Conservation (phyloP, 1,140 invertebrate genomes). For the Caenorhabditis tropicalis region DNA sequence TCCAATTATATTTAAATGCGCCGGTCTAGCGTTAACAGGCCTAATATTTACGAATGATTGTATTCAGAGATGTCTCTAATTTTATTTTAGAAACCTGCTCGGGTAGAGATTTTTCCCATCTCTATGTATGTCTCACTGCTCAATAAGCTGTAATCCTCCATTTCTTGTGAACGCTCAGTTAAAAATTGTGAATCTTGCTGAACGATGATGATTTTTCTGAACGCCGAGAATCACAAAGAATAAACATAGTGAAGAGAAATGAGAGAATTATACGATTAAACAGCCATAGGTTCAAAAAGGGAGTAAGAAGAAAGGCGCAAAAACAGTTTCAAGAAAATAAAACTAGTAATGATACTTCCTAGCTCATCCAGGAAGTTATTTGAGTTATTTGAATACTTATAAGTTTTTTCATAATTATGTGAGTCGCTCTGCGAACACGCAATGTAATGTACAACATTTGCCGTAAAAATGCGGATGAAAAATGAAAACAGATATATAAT, state of each 20-base stretch:
- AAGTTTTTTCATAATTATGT: no score
- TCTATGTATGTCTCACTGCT: constrained; percentile 11
- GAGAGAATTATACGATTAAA: background rate
- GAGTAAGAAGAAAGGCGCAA: background rate
- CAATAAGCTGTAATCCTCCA: constrained; percentile 11
- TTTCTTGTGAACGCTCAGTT: background rate
- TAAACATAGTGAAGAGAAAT: background rate
- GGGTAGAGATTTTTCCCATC: background rate
- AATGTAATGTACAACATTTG: no score
- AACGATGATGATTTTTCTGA: background rate
- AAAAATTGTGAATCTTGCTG: background rate
- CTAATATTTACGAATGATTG: no score
- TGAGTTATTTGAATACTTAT: no score
- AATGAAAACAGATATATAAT: no score
- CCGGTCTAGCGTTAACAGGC: no score
- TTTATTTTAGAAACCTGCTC: background rate
- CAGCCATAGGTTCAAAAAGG: background rate
- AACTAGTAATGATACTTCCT: no score
- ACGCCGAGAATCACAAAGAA: background rate
- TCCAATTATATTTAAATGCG: no score
- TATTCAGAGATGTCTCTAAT: no score
- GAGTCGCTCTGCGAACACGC: no score
- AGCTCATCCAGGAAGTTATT: no score
- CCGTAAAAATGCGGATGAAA: no score
- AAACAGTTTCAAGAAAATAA: background rate